A percentile compares a stretch with the other conserved stretches of the same genome.
phyloP scores from a whole-genome alignment of 1,140 invertebrate genomes.

The Dreissena polymorpha region DNA sequence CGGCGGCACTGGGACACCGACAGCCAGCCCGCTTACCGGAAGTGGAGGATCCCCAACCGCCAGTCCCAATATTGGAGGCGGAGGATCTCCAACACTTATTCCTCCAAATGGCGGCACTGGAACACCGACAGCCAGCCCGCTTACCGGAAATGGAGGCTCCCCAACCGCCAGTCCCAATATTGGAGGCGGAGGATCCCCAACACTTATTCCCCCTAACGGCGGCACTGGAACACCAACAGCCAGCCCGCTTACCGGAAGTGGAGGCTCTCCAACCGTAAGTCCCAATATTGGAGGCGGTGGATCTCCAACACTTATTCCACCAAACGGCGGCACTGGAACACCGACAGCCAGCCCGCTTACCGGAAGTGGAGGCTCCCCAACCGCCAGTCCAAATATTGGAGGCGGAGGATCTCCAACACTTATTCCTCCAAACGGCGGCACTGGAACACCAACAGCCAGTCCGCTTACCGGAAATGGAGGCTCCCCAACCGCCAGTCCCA shows the following conservation, averaged over 20 bases:
- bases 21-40: conserved; percentile 23
- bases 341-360: conserved; percentile 18
- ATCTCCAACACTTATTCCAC: conserved; percentile 27
- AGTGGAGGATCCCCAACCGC: conserved; percentile 40
- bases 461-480: not conserved
- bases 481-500: conserved; percentile 11
- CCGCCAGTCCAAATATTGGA: conserved; percentile 2
- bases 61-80: conserved; percentile 13
- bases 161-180: not conserved
- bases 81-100: conserved; percentile 23
- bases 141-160: not conserved
- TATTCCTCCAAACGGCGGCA: conserved; percentile 32
- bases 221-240: conserved; percentile 11
- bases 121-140: too few species aligned
- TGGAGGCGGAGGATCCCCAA: not conserved
- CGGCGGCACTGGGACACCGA: conserved; percentile 13
- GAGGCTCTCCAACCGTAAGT: not conserved
- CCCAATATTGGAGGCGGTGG: not conserved
- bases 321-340: not conserved
- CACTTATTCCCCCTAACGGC: not conserved
- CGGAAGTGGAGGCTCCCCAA: conserved; percentile 5
- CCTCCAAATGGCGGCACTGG: too few species aligned
- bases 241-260: conserved; percentile 1
- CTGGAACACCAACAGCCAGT: conserved; percentile 19
- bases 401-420: conserved; percentile 19